Base-by-base conservation (phyloP, 2,113 vertebrate species). In the Lampris megalopsis region DNA sequence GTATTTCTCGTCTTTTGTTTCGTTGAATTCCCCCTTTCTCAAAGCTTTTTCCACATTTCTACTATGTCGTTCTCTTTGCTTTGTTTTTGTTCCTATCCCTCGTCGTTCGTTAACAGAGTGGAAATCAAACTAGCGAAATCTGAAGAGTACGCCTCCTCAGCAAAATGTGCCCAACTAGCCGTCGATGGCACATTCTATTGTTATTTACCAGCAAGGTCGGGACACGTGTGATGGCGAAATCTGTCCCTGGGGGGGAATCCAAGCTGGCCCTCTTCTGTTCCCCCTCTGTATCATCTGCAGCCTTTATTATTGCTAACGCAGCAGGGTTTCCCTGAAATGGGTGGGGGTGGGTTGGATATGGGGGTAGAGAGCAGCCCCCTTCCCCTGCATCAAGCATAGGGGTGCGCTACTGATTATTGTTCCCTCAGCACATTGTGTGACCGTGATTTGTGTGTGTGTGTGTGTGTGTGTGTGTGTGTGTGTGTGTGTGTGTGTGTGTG, bases 301-400 rank as follows among this genome's bases (percentile, higher is more conserved):
- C 69, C 69, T 89, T 89, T 82, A 83, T 92, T 86, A 84, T 70
- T 84, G 83, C 67, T 88, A 76, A 78, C 75, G 10, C 84, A 85
- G 89, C 84, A 13, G 64, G 61, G 56, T 68, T 82, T 43, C 74
- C 76, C 68, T 80, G 83, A 79, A 81, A 79, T 43, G 66, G 50
- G 75, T 52, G 71, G 61, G 68, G 79, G 82, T 77, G 10, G 65
- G 84, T 40, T 65, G 43, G 73, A 65, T 24, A 63, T 45, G 43
- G 56, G 49, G 74, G 58, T 68, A 74, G 74, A 76, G 80, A 77
- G 63, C 65, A 82, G 59, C 62, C 86, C 80, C 72, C 75, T 87
- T 82, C 65, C 62, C 60, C 52, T 71, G 54, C 42, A 71, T 75
- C 75, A 71, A 71, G 79, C 86, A 83, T 85, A 80, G 74, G 81